These are phyloP conservation scores for Rhizoglyphus robini DNA, from an alignment of 1,140 invertebrate species.

Conservation along the genomic window DNA sequence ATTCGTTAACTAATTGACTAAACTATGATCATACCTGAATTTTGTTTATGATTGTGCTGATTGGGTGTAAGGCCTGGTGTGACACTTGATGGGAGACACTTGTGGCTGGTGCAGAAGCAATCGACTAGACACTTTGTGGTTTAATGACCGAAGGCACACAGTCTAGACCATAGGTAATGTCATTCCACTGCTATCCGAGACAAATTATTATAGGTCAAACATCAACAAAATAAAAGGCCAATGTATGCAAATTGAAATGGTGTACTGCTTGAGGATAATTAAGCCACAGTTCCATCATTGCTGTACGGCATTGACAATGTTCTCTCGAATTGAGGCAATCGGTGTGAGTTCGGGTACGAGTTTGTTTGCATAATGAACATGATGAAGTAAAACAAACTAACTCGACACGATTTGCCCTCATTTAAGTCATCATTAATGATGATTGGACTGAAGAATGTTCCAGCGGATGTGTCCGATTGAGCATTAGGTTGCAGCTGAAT, in stretches of 20 bases:
- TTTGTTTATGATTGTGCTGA: too few species aligned
- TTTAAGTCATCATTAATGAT: not conserved
- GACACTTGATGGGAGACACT: too few species aligned
- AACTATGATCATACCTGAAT: too few species aligned
- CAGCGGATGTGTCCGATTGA: not conserved
- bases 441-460: not conserved
- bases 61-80: too few species aligned
- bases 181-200: constrained; percentile 6
- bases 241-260: constrained; percentile 7
- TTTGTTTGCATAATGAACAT: not conserved
- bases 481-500: not conserved
- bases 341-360: not conserved
- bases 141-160: not conserved
- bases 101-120: too few species aligned
- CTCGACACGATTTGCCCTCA: not conserved
- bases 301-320: not conserved
- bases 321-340: not conserved
- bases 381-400: constrained; percentile 3
- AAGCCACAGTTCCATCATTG: constrained; percentile 1
- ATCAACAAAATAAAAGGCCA: not conserved
- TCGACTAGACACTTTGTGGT: too few species aligned
- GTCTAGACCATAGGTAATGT: not conserved
- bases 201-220: too few species aligned
- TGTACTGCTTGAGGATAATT: not conserved
- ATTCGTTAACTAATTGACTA: too few species aligned